Percentiles rank a stretch among this genome's conserved stretches.
These are phyloP conservation scores for Tolmerus cingulatus DNA, from an alignment of 2,888 invertebrate genomes.

Conservation along the genomic window DNA sequence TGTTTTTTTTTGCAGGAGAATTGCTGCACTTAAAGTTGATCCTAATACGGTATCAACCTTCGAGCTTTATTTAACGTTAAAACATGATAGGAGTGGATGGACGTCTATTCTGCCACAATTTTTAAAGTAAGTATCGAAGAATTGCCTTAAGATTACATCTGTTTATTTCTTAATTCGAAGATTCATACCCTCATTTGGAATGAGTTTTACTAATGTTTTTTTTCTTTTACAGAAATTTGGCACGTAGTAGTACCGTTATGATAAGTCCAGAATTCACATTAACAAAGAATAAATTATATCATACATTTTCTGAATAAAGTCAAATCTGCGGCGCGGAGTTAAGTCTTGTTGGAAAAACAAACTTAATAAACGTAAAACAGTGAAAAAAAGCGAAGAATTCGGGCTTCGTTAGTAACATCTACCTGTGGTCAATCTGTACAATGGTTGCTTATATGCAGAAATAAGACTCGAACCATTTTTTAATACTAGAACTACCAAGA, in stretches of 20 bases:
- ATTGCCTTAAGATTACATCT: neutral
- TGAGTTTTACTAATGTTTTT: slow-evolving; percentile 47
- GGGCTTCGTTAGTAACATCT: neutral
- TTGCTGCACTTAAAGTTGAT: slow-evolving; percentile 86
- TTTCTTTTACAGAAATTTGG: slow-evolving; percentile 74
- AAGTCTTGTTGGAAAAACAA: slow-evolving; percentile 60
- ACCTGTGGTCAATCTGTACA: neutral
- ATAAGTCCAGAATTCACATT: slow-evolving; percentile 88
- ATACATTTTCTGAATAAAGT: slow-evolving; percentile 69
- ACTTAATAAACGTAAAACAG: neutral
- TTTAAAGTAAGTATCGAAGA: slow-evolving; percentile 76
- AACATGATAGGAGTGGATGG: slow-evolving; percentile 88
- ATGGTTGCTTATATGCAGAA: neutral
- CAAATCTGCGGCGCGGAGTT: neutral
- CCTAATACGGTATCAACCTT: slow-evolving; percentile 88
- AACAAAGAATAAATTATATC: slow-evolving; percentile 91
- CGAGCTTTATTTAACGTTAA: slow-evolving; percentile 86
- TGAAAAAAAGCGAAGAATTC: neutral
- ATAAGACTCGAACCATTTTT: neutral
- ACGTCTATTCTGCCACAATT: slow-evolving; percentile 87
- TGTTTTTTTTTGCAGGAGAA: slow-evolving; percentile 64
- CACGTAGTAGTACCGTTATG: slow-evolving; percentile 85
- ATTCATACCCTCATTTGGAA: too few relatives aligned
- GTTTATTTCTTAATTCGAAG: neutral
- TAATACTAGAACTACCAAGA: too few relatives aligned